Evolutionary conservation across 2,888 invertebrate species (phyloP).

Genomic region (Apodemia zela): DNA sequence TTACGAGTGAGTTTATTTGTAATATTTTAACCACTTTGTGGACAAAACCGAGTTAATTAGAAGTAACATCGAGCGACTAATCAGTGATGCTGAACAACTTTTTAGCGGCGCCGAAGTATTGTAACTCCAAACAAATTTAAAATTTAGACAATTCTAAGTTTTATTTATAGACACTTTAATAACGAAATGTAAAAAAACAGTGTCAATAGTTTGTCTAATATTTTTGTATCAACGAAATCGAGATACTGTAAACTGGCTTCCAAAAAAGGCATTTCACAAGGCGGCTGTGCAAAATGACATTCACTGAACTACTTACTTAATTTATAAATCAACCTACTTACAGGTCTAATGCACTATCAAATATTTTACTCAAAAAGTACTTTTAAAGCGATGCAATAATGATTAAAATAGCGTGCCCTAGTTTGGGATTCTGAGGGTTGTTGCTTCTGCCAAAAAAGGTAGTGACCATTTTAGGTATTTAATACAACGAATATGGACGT

Average conservation of each 20-base stretch:
- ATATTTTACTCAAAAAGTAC: conserved; percentile 8
- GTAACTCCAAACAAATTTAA: too few relatives aligned
- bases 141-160: too few relatives aligned
- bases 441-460: conserved; percentile 51
- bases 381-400: conserved; percentile 3
- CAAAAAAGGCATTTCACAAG: conserved; percentile 16
- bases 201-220: conserved; percentile 11
- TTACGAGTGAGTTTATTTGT: too few relatives aligned
- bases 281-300: conserved; percentile 11
- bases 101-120: too few relatives aligned
- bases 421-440: conserved; percentile 18
- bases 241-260: conserved; percentile 1
- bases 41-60: too few relatives aligned
- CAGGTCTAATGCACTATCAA: conserved; percentile 12
- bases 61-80: too few relatives aligned
- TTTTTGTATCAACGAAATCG: conserved; percentile 7
- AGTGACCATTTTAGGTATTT: conserved; percentile 29
- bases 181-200: neutral
- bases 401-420: conserved; percentile 9
- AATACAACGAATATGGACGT: conserved; percentile 39
- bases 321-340: conserved; percentile 17
- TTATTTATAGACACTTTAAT: too few relatives aligned
- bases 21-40: too few relatives aligned
- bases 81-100: too few relatives aligned
- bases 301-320: conserved; percentile 13